Base-by-base conservation (phyloP, 2,797 vertebrate species). In the Botia kubotai region DNA sequence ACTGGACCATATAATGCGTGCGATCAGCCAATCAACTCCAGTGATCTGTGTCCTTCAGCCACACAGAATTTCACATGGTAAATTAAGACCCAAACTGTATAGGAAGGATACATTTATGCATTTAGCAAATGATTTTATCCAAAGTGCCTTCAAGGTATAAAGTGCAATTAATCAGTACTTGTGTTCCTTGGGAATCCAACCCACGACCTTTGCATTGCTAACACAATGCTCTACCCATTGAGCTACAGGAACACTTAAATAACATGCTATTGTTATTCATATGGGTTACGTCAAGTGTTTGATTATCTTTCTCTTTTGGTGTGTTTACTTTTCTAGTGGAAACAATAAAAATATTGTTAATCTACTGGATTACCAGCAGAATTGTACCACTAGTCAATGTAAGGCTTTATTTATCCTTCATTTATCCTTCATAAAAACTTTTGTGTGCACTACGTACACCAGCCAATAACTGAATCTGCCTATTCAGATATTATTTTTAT, bases 41-140 rank as follows among this genome's bases (percentile, higher is more conserved):
- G 79, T 10, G 63, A 65, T 60, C 63, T 26, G 0, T 94, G 91
- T 65, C 17, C 14, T 23, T 88, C 46, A 6, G 83, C 65, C 17
- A 26, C 52, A 5, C 2, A 0, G 0, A 67, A 53, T 52, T 8
- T 55, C 69, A 72, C 73, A 29, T 93, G 92, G 93, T 93, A 81
- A 88, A 89, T 50, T 48, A 23, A 82, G 0, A 21, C 17, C 6
- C 39, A 13, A 10, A 75, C 26, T 79, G 39, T 4, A 48, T 3
- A 71, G 26, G 8, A 11, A 19, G 43, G 39, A 8, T 6, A 21
- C 8, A 43, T 8, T 29, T 29, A 29, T 29, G 29, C 29, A 29
- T 29, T 29, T 29, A 29, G 29, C 29, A 29, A 4, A 29, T 4
- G 29, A 2, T 29, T 29, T 29, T 29, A 29, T 29, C 29, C 29